Conservation (phyloP, 1,140 invertebrate genomes). For the Chionoecetes opilio region DNA sequence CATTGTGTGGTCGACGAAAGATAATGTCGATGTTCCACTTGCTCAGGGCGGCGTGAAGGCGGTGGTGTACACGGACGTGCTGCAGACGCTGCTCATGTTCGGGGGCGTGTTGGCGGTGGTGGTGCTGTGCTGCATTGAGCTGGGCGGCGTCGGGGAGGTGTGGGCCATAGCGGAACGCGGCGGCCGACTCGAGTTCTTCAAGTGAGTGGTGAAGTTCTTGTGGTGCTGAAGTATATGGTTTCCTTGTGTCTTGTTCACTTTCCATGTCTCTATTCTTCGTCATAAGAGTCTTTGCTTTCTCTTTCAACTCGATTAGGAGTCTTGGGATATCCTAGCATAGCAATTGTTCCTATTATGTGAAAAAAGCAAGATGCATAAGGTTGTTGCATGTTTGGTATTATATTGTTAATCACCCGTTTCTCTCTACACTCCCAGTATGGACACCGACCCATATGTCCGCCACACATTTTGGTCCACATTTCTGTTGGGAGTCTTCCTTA, state of each 20-base stretch:
- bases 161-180: conserved; percentile 38
- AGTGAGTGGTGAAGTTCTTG: too few relatives aligned
- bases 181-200: conserved; percentile 58
- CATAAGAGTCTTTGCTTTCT: too few relatives aligned
- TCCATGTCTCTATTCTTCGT: too few relatives aligned
- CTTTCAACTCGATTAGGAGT: too few relatives aligned
- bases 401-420: too few relatives aligned
- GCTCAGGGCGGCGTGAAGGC: conserved; percentile 66
- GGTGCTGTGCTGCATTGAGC: conserved; percentile 55
- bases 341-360: too few relatives aligned
- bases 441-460: conserved; percentile 14
- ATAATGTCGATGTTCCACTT: background rate
- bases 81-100: conserved; percentile 65
- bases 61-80: conserved; percentile 67
- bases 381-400: too few relatives aligned
- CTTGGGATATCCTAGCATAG: too few relatives aligned
- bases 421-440: background rate
- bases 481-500: conserved; percentile 10
- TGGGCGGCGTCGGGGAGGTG: conserved; percentile 51
- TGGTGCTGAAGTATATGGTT: too few relatives aligned
- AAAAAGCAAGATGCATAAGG: too few relatives aligned
- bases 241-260: too few relatives aligned
- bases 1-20: too few relatives aligned
- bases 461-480: conserved; percentile 56
- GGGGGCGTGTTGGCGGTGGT: conserved; percentile 52